Base-by-base conservation (phyloP, 2,888 invertebrate genomes). In the Liopterus haemorrhoidalis region DNA sequence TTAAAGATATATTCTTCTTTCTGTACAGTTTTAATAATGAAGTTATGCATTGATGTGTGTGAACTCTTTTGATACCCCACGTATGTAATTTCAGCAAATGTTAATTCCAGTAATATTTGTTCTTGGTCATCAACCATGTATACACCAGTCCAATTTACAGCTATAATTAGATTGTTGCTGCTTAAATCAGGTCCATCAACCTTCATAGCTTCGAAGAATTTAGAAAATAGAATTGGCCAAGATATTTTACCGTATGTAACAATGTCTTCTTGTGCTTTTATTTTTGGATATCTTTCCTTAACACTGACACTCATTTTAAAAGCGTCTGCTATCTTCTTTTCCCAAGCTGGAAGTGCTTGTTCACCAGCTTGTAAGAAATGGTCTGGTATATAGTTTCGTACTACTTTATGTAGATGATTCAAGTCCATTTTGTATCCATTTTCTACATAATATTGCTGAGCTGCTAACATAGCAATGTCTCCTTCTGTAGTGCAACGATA, bases 211-310 rank as follows among this genome's bases (percentile, higher is more conserved):
- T 96, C 95, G 61, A 87, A 96, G 66, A 94, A 94, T 60, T 90
- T 77, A 0, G 94, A 94, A 67, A 96, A 96, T 4, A 94, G 71
- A 66, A 96, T 81, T 0, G 94, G 92, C 95, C 95, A 96, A 56
- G 90, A 88, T 49, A 85, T 72, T 70, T 91, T 91, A 2, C 92
- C 87, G 67, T 86, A 94, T 58, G 85, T 82, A 1, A 94, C 92
- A 40, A 96, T 83, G 61, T 94, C 91, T 67, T 89, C 89, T 66
- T 89, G 90, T 15, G 90, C 89, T 55, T 79, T 77, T 16, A 79
- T 64, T 3, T 78, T 70, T 35, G 84, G 78, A 15, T 76, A 70
- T 56, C 73, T 72, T 39, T 82, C 79, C 57, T 79, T 77, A 4
- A 85, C 79, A 59, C 82, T 87, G 43, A 82, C 75, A 32, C 85